These are phyloP conservation scores for Chrysemys picta DNA, from an alignment of 2,113 vertebrate species.

Conservation along the genomic window DNA sequence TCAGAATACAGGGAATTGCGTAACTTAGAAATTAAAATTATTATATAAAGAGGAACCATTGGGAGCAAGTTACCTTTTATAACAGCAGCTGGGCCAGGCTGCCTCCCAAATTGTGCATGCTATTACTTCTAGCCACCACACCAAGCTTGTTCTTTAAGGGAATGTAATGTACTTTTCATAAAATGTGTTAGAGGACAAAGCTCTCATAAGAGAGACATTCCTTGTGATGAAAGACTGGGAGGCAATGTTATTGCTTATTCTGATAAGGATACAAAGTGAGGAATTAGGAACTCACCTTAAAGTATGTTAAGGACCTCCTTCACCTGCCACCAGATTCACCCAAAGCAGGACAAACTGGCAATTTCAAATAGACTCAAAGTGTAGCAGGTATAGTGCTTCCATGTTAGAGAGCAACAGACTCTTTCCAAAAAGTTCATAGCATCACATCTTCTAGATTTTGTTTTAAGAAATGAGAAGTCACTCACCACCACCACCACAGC, in stretches of 20 bases:
- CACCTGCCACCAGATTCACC: not conserved
- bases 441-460: not conserved
- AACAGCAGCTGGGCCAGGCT: conserved; percentile 3
- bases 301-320: not conserved
- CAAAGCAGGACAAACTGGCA: not conserved
- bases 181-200: not conserved
- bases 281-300: not conserved
- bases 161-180: not conserved
- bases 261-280: conserved; percentile 22
- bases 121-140: conserved; percentile 17
- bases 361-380: not conserved
- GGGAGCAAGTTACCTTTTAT: not conserved
- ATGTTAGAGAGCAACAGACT: fast-evolving
- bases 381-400: fast-evolving
- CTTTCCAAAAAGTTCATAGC: not conserved
- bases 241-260: not conserved
- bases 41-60: not conserved
- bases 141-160: conserved; percentile 4
- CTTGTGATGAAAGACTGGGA: not conserved
- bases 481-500: not conserved
- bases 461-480: not conserved
- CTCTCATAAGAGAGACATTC: not conserved
- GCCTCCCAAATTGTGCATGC: conserved; percentile 6
- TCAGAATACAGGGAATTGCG: not conserved
- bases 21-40: not conserved